These are phyloP conservation scores for Polylopha cassiicola DNA, from an alignment of 2,888 invertebrate species.

Conservation along the genomic window DNA sequence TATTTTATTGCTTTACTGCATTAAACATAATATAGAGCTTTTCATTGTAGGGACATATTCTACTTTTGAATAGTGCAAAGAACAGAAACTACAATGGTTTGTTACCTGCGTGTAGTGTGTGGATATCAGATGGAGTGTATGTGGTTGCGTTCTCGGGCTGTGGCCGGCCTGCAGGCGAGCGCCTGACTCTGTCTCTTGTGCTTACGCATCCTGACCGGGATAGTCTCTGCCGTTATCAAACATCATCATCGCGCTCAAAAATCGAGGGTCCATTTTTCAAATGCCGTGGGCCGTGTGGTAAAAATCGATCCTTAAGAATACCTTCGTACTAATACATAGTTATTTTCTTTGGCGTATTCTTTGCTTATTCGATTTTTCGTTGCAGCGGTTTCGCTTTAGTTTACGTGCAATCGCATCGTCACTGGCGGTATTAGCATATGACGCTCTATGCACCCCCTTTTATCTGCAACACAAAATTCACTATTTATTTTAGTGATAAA, in stretches of 20 bases:
- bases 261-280: slow-evolving; percentile 74
- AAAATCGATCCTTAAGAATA: slow-evolving; percentile 67
- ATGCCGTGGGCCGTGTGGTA: slow-evolving; percentile 70
- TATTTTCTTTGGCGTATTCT: slow-evolving; percentile 73
- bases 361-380: slow-evolving; percentile 61
- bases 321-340: slow-evolving; percentile 69
- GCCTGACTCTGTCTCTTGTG: slow-evolving; percentile 72
- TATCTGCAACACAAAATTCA: slow-evolving; percentile 58
- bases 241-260: slow-evolving; percentile 60
- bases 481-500: slow-evolving; percentile 37
- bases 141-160: slow-evolving; percentile 55
- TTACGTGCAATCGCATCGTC: slow-evolving; percentile 72
- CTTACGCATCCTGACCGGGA: slow-evolving; percentile 73
- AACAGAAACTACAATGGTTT: too few relatives aligned
- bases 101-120: slow-evolving; percentile 50
- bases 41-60: too few relatives aligned
- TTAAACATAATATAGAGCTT: too few relatives aligned
- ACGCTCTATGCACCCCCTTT: slow-evolving; percentile 70
- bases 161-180: slow-evolving; percentile 66
- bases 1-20: too few relatives aligned
- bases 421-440: slow-evolving; percentile 62
- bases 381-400: slow-evolving; percentile 55
- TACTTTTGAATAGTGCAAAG: too few relatives aligned
- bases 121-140: slow-evolving; percentile 63
- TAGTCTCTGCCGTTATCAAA: slow-evolving; percentile 63